Evolutionary conservation across 2,888 invertebrate genomes (phyloP).

Genomic region (Autographa gamma): DNA sequence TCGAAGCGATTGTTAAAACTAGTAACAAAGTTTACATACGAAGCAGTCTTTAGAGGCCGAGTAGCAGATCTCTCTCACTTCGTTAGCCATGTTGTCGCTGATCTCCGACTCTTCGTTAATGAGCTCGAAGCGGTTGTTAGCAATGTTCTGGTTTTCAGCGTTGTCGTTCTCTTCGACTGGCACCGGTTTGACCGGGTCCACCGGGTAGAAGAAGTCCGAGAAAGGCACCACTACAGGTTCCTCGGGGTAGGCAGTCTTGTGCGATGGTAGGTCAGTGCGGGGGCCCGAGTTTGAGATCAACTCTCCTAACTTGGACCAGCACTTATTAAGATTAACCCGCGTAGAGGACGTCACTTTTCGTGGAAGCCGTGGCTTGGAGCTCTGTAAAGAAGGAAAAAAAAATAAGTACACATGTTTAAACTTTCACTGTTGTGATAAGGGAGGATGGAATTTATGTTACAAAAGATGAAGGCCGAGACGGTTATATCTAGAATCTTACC

Average conservation of each 20-base stretch:
- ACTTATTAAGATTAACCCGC: slow-evolving; percentile 90
- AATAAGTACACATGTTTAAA: slow-evolving; percentile 44
- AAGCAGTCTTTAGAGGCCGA: slow-evolving; percentile 77
- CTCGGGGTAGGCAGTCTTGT: slow-evolving; percentile 83
- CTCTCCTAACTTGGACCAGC: slow-evolving; percentile 90
- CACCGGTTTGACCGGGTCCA: slow-evolving; percentile 82
- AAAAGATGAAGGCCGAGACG: slow-evolving; percentile 6
- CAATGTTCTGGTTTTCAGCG: slow-evolving; percentile 84
- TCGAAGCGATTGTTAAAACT: slow-evolving; percentile 65
- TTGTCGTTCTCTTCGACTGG: slow-evolving; percentile 82
- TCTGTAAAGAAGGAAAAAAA: slow-evolving; percentile 81
- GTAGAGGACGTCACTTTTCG: slow-evolving; percentile 88
- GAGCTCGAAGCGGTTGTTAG: slow-evolving; percentile 82
- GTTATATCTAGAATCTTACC: slow-evolving; percentile 76
- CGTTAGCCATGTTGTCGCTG: slow-evolving; percentile 89
- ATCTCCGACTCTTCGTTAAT: slow-evolving; percentile 81
- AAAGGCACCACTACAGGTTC: slow-evolving; percentile 82
- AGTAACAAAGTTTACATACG: slow-evolving; percentile 85
- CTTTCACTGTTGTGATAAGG: slow-evolving; percentile 11
- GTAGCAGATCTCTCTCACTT: slow-evolving; percentile 88
- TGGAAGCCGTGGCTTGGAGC: slow-evolving; percentile 88
- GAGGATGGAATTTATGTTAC: slow-evolving; percentile 15
- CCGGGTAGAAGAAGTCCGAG: slow-evolving; percentile 81
- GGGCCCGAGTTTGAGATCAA: slow-evolving; percentile 85
- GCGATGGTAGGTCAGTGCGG: slow-evolving; percentile 84